These are phyloP conservation scores for Eupsittula cactorum DNA, from an alignment of 2,113 vertebrate genomes.

Conservation along the genomic window DNA sequence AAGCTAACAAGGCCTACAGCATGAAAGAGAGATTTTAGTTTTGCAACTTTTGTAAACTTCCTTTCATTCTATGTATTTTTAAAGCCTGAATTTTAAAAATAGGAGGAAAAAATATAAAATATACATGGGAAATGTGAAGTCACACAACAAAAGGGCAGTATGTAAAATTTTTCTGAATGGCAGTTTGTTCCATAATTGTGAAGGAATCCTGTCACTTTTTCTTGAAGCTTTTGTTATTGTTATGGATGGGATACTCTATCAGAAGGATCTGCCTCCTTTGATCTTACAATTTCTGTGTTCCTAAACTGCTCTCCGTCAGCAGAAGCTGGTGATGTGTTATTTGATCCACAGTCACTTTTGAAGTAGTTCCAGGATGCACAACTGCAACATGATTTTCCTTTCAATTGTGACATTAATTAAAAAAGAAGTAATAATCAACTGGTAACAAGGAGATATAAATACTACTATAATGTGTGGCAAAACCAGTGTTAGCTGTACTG, in stretches of 20 bases:
- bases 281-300: conserved; percentile 19
- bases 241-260: neutral
- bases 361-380: neutral
- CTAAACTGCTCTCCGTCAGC: neutral
- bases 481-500: neutral
- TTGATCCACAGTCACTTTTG: neutral
- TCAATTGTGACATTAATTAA: neutral
- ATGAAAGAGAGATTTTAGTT: neutral
- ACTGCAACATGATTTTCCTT: neutral
- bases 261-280: conserved; percentile 20
- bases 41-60: neutral
- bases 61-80: neutral
- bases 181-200: neutral
- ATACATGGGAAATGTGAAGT: neutral
- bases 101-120: neutral
- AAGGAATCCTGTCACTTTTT: neutral
- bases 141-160: neutral
- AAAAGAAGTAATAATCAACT: neutral
- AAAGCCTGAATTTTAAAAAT: neutral
- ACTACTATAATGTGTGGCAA: neutral
- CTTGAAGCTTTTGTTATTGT: conserved; percentile 6
- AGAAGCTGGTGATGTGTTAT: neutral
- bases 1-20: neutral
- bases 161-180: neutral
- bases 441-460: neutral